Evolutionary conservation across 2,113 vertebrate genomes (phyloP).

Genomic region (Calcarius ornatus): DNA sequence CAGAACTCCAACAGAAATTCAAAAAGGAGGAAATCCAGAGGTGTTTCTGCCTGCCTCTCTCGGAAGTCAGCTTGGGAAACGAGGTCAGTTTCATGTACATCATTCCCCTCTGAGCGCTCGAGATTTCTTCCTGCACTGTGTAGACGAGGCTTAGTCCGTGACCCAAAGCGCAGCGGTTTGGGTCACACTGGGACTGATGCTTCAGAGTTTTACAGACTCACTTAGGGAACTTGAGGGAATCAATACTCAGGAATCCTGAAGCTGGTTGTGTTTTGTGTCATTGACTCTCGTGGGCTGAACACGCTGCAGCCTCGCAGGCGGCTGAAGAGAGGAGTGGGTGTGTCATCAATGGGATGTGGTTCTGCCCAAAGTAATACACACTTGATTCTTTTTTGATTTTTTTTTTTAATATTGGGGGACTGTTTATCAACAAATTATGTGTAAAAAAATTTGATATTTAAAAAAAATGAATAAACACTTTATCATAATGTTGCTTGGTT

Average conservation of each 20-base stretch:
- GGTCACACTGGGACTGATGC: slow-evolving; percentile 11
- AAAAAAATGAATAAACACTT: slow-evolving; percentile 61
- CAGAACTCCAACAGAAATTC: neutral
- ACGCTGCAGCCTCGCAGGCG: neutral
- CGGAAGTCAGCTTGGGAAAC: neutral
- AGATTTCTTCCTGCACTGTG: slow-evolving; percentile 46
- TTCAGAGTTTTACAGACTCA: slow-evolving; percentile 56
- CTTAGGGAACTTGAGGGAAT: slow-evolving; percentile 64
- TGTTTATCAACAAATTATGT: slow-evolving; percentile 57
- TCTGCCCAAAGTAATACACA: slow-evolving; percentile 61
- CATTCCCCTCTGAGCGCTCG: slow-evolving; percentile 43
- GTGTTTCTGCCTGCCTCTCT: slow-evolving; percentile 1
- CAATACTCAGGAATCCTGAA: slow-evolving; percentile 74
- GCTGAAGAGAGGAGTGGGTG: slow-evolving; percentile 5
- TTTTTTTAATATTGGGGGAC: slow-evolving; percentile 45
- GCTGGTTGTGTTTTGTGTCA: slow-evolving; percentile 54
- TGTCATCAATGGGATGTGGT: slow-evolving; percentile 63
- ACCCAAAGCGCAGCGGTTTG: neutral
- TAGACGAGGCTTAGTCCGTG: neutral
- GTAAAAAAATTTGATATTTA: slow-evolving; percentile 67
- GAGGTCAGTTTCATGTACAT: neutral
- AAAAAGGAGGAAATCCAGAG: neutral
- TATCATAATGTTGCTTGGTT: slow-evolving; percentile 44
- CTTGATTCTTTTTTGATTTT: slow-evolving; percentile 41
- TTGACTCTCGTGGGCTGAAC: slow-evolving; percentile 54